Evolutionary conservation across 23 tunicate genomes (phyloP), one percentile per base, ranked within the genome.

Genomic region (Trididemnum clinides): DNA sequence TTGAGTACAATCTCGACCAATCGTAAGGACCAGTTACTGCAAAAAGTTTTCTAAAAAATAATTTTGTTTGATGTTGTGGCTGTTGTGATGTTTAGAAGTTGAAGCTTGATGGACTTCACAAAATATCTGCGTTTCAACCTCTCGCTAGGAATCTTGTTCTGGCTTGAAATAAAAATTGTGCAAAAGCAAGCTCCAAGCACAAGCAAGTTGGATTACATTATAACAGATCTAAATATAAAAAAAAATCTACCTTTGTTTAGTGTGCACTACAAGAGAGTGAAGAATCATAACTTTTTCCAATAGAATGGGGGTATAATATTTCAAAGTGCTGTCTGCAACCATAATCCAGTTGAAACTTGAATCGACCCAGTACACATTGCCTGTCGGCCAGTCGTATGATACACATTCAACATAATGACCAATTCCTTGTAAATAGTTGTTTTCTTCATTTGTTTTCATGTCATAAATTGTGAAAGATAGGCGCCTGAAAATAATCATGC

Each of bases 301-400:
- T 87, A 90, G 90, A 0, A 95, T 36, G 0, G 80, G 82, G 31
- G 84, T 71, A 82, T 87, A 90, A 62, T 87, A 64, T 25, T 44
- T 57, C 29, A 83, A 78, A 28, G 71, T 37, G 7, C 70, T 35
- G 57, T 90, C 86, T 15, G 79, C 87, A 1, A 77, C 99, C 99
- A 97, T 92, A 26, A 97, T 83, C 95, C 97, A 92, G 72, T 88
- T 97, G 51, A 72, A 76, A 2, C 82, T 81, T 1, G 99, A 84
- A 64, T 97, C 97, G 0, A 91, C 85, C 99, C 99, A 97, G 62
- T 92, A 97, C 0, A 97, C 33, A 71, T 97, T 97, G 5, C 83
- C 81, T 19, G 89, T 88, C 23, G 57, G 54, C 91, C 91, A 88
- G 39, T 97, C 99, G 33, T 35, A 89, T n/a, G 97, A 88, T 2